A percentile compares a stretch with the other conserved stretches of the same genome.
phyloP scores from a whole-genome alignment of 2,888 invertebrate genomes.

The Ectobius pallidus region DNA sequence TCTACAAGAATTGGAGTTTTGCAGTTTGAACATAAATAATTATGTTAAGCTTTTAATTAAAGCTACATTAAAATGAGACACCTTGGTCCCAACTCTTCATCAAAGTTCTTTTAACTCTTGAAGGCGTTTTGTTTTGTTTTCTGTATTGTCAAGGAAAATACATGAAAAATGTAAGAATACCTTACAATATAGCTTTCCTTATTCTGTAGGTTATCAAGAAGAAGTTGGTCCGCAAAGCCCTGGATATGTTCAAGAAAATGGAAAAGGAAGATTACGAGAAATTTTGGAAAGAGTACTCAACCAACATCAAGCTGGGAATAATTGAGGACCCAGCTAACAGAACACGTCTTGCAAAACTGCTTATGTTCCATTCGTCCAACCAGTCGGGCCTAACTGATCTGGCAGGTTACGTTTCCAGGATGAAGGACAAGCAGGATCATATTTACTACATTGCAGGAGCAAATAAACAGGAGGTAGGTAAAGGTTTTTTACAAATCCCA shows the following conservation, averaged over 20 bases:
- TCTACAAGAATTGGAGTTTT: too few relatives aligned
- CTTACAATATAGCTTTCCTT: constrained; percentile 5
- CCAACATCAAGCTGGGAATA: constrained; percentile 94
- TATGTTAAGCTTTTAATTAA: too few relatives aligned
- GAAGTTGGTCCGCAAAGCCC: constrained; percentile 94
- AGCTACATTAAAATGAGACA: too few relatives aligned
- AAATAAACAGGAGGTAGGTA: constrained; percentile 61
- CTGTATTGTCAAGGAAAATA: too few relatives aligned
- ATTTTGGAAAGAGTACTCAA: constrained; percentile 99
- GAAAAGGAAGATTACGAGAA: constrained; percentile 84
- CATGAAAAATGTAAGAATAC: too few relatives aligned
- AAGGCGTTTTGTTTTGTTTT: too few relatives aligned
- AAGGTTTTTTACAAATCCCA: too few relatives aligned
- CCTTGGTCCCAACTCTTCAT: too few relatives aligned
- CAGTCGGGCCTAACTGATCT: constrained; percentile 71
- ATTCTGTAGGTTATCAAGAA: constrained; percentile 84
- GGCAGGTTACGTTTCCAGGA: constrained; percentile 88
- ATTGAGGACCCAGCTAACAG: constrained; percentile 98
- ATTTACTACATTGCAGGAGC: constrained; percentile 97
- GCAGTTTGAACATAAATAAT: too few relatives aligned
- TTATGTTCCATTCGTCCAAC: constrained; percentile 87
- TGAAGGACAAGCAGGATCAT: constrained; percentile 93
- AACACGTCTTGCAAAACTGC: constrained; percentile 91
- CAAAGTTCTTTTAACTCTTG: too few relatives aligned
- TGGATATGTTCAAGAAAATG: constrained; percentile 98